Percentiles rank a stretch among this genome's conserved stretches.
Conservation (phyloP, 35 echinoderm and acorn worm genomes). For the Patiria miniata region DNA sequence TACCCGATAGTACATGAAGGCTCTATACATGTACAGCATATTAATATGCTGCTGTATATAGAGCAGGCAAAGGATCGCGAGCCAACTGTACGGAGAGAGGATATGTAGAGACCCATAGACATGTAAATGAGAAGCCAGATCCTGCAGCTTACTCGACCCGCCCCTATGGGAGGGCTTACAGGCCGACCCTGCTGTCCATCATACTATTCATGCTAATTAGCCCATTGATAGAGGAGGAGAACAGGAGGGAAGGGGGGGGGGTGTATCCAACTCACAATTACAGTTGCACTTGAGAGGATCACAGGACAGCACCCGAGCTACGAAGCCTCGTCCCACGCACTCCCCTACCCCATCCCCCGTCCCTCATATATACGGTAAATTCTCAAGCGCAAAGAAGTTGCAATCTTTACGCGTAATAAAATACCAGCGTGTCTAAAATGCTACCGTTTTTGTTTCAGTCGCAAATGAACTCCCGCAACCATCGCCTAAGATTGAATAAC, state of each 20-base stretch:
- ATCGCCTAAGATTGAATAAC: too few species aligned
- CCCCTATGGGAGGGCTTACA: conserved; percentile 1
- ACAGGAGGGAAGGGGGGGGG: too few species aligned
- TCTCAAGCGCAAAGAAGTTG: too few species aligned
- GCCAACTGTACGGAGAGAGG: background rate
- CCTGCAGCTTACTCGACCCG: background rate
- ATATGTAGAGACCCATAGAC: conserved; percentile 3
- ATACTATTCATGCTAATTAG: conserved; percentile 28
- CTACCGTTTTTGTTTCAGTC: too few species aligned
- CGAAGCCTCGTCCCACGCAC: background rate
- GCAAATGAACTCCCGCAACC: too few species aligned
- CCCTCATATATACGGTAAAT: too few species aligned
- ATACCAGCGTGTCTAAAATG: too few species aligned
- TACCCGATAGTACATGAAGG: background rate
- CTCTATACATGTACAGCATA: background rate
- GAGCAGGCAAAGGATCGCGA: too few species aligned
- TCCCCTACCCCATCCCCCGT: too few species aligned
- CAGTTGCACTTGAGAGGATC: conserved; percentile 1
- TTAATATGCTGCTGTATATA: too few species aligned
- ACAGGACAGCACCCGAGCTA: background rate
- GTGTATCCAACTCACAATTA: background rate
- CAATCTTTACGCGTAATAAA: too few species aligned
- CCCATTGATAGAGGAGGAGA: conserved; percentile 7
- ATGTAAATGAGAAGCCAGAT: conserved; percentile 3
- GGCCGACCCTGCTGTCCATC: background rate